Evolutionary conservation across 2,888 invertebrate genomes (phyloP), one percentile per base, ranked within the genome.

Genomic region (Noctua fimbriata): DNA sequence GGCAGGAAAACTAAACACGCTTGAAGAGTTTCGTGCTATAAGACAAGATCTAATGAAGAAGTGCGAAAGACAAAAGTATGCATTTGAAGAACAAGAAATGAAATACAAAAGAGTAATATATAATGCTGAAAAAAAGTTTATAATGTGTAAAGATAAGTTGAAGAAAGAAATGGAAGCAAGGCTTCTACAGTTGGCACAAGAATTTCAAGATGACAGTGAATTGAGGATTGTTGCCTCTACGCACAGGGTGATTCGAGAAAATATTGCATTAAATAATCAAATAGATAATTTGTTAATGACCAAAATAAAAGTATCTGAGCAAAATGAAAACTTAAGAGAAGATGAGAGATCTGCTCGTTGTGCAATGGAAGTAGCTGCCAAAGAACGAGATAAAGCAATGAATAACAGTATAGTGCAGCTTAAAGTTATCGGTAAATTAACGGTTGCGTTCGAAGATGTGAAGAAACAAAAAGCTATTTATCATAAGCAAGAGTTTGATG

Each of bases 1-100:
- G 90, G 98, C 98, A 90, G 99, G 99, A 65, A 99, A 99, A 96
- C 93, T 99, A 18, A 99, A 98, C 89, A 98, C 99, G 0, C 95
- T 99, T 83, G 99, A 99, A 93, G 99, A 99, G 90, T 99, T 99
- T 94, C 97, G 99, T 88, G 97, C 98, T 24, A 98, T 99, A 87
- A 97, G 98, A 82, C 98, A 99, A 85, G 98, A 98, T 81, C 95
- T 99, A 69, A 98, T 98, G 97, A 97, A 97, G 84, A 99, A 98
- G 93, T 99, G 98, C 92, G 98, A 98, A 86, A 97, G 97, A 49
- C 98, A 99, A 94, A 98, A 99, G 89, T 96, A 97, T 71, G 97
- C 97, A 69, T 97, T 98, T 87, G 97, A 97, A 90, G 98, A 98
- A 73, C 98, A 98, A 92, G 98, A 98, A 92, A 97, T 98, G 90